These are phyloP conservation scores for Lasiurus cinereus DNA, from an alignment of 2,113 vertebrate genomes.

Conservation along the genomic window DNA sequence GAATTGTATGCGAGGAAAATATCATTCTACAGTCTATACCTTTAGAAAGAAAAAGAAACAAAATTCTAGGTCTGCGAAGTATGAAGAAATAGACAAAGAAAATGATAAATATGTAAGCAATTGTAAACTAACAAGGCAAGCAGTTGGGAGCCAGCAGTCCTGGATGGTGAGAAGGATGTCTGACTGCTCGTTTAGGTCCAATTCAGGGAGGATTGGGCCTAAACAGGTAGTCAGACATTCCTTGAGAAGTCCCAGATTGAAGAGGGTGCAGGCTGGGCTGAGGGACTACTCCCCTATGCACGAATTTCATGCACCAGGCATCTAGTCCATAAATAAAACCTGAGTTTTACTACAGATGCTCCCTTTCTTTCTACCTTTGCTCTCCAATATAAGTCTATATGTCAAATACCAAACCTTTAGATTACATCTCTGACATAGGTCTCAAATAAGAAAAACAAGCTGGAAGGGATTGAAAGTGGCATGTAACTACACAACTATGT, in stretches of 20 bases:
- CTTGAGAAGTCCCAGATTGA: no score
- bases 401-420: neutral
- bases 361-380: neutral
- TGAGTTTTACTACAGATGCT: neutral
- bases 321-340: neutral
- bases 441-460: slow-evolving; percentile 29
- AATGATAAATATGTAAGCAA: neutral
- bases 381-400: neutral
- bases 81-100: slow-evolving; percentile 15
- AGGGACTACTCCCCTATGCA: no score
- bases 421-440: neutral
- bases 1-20: neutral
- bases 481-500: neutral
- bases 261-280: no score
- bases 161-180: no score
- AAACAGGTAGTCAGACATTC: no score
- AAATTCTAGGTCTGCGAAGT: neutral
- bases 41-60: neutral
- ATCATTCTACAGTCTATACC: neutral
- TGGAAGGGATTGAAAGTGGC: neutral
- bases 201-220: no score
- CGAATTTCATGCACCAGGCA: no score
- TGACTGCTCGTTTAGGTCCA: no score
- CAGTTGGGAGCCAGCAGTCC: no score
- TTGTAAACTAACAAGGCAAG: neutral